These are phyloP conservation scores for Sebastolobus alascanus DNA, from an alignment of 2,797 vertebrate genomes.

Conservation along the genomic window DNA sequence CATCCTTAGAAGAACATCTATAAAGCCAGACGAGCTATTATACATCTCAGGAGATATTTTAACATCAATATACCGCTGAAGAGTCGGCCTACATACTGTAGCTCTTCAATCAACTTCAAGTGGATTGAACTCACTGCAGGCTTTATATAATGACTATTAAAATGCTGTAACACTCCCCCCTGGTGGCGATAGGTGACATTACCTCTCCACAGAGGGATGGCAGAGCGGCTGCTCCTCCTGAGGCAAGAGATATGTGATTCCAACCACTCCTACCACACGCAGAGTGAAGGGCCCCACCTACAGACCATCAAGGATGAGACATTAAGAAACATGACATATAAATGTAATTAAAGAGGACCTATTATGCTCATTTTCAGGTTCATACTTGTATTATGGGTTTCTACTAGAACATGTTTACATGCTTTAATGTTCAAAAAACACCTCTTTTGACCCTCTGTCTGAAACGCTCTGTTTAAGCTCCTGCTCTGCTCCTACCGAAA, in stretches of 20 bases:
- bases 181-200: conserved; percentile 54
- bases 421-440: too few relatives aligned
- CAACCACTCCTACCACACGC: conserved; percentile 97
- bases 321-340: not conserved
- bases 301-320: conserved; percentile 14
- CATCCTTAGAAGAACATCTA: conserved; percentile 41
- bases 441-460: too few relatives aligned
- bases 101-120: conserved; percentile 38
- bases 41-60: conserved; percentile 44
- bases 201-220: conserved; percentile 98
- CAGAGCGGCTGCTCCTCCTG: conserved; percentile 97
- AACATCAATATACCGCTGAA: conserved; percentile 42
- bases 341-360: not conserved
- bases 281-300: conserved; percentile 97
- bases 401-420: too few relatives aligned
- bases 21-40: conserved; percentile 40
- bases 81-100: conserved; percentile 16
- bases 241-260: conserved; percentile 96
- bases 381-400: not conserved
- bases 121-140: conserved; percentile 32
- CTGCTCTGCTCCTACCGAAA: too few relatives aligned
- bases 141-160: conserved; percentile 22
- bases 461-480: too few relatives aligned
- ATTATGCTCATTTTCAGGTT: not conserved
- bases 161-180: conserved; percentile 34